Evolutionary conservation across 2,888 invertebrate species (phyloP).

Genomic region (Drosophila ustulata): DNA sequence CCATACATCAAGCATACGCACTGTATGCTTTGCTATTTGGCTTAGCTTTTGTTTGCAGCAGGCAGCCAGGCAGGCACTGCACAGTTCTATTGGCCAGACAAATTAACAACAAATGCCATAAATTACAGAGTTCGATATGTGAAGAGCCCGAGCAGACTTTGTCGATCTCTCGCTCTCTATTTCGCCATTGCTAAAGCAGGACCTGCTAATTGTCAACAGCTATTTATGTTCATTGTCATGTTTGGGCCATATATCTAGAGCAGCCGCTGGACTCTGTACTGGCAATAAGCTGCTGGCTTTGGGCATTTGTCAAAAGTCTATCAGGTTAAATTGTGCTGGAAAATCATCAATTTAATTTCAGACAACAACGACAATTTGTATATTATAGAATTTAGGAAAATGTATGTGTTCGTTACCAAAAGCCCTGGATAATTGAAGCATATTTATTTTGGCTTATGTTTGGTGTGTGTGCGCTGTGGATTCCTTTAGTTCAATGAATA

Average conservation of each 20-base stretch:
- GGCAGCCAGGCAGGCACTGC: constrained; percentile 30
- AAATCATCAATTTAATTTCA: constrained; percentile 59
- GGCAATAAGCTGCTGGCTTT: constrained; percentile 24
- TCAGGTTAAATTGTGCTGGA: constrained; percentile 41
- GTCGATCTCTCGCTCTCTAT: not conserved
- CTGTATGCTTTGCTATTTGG: constrained; percentile 56
- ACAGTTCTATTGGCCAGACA: constrained; percentile 57
- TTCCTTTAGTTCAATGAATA: constrained; percentile 37
- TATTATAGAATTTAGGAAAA: constrained; percentile 12
- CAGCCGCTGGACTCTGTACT: constrained; percentile 12
- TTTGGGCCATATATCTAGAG: constrained; percentile 35
- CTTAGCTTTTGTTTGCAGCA: constrained; percentile 46
- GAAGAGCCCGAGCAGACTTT: constrained; percentile 12
- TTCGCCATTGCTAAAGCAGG: constrained; percentile 7
- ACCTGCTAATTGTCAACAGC: constrained; percentile 52
- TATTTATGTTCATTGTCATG: constrained; percentile 48
- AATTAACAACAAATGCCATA: constrained; percentile 77
- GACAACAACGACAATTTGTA: constrained; percentile 25
- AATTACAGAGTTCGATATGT: constrained; percentile 62
- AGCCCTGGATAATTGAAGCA: constrained; percentile 46
- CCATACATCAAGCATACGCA: constrained; percentile 72
- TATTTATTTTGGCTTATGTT: constrained; percentile 55
- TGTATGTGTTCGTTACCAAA: constrained; percentile 17
- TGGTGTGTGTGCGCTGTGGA: constrained; percentile 8
- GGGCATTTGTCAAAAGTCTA: constrained; percentile 40